Base-by-base conservation (phyloP, 2,888 invertebrate species). In the Pilophorus perplexus region DNA sequence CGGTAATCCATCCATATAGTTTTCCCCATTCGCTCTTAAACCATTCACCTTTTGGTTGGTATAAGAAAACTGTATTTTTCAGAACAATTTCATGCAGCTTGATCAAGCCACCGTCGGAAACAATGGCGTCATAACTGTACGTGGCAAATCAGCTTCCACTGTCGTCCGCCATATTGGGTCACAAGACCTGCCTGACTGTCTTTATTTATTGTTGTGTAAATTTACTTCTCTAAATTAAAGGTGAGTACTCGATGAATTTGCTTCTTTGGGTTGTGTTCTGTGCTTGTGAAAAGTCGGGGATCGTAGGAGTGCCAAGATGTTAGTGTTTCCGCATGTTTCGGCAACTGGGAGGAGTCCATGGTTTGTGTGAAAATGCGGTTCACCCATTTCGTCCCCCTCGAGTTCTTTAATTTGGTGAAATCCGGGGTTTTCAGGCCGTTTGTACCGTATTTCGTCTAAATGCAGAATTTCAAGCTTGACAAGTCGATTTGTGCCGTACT, bases 111-210 rank as follows among this genome's bases (percentile, higher is more conserved):
- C 28, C 62, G 10, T 12, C 75, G 25, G 46, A 28, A n/a, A 23
- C 75, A 77, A 76, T 77, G 68, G 69, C 71, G 72, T 72, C 72
- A 72, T 71, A 71, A 64, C 85, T 81, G 85, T 87, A 88, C 87
- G 88, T 88, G 88, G 88, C 88, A 87, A 82, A 83, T 82, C 80
- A 82, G 84, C 72, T 83, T 62, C 69, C 67, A 84, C 86, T 84
- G 84, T 84, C 85, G 84, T 85, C 86, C 86, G 87, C 87, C 88
- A 88, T 88, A 86, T 88, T 88, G 68, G 59, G 55, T 67, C 64
- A 57, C 68, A 64, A 68, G 70, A 64, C 70, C 69, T 69, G 67
- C 66, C 46, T 54, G 62, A 66, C 66, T 68, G 64, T 64, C 55
- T 64, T 69, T 69, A 67, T 67, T 66, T 66, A 66, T 66, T 69